A percentile compares a stretch with the other conserved stretches of the same genome.
phyloP scores from a whole-genome alignment of 2,797 vertebrate genomes.

The Myiotriccus ornatus region DNA sequence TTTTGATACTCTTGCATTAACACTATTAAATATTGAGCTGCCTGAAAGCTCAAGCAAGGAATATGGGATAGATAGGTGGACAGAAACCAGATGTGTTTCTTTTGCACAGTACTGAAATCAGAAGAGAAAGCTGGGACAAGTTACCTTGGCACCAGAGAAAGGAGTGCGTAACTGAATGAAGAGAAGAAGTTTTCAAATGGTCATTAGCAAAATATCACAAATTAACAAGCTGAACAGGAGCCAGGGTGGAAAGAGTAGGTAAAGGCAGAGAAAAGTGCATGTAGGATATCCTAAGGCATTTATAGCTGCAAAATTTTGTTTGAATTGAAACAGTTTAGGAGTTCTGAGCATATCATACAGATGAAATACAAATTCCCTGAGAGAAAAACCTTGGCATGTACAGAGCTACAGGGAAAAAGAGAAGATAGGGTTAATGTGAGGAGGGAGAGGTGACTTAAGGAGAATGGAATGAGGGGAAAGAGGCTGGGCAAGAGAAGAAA shows the following conservation, averaged over 20 bases:
- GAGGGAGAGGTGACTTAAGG: slow-evolving; percentile 32
- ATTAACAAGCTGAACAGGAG: background rate
- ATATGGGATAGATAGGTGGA: background rate
- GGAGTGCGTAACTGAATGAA: background rate
- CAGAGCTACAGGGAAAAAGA: background rate
- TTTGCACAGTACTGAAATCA: background rate
- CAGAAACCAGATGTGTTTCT: background rate
- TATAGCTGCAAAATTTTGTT: background rate
- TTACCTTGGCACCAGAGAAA: background rate
- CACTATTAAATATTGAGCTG: background rate
- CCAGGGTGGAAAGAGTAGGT: background rate
- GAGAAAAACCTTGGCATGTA: background rate
- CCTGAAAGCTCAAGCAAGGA: background rate
- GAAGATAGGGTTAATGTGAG: slow-evolving; percentile 34
- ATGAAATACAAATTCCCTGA: background rate
- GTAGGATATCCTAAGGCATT: background rate
- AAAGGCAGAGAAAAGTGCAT: background rate
- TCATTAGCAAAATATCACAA: background rate
- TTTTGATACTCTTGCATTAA: background rate
- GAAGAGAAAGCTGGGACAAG: background rate
- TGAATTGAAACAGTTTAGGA: background rate
- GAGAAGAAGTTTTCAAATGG: background rate
- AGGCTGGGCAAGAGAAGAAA: slow-evolving; percentile 7
- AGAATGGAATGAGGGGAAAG: slow-evolving; percentile 51
- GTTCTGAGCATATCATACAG: background rate